Conservation (phyloP, 2,888 invertebrate genomes). For the Tetrapedia diversipes region DNA sequence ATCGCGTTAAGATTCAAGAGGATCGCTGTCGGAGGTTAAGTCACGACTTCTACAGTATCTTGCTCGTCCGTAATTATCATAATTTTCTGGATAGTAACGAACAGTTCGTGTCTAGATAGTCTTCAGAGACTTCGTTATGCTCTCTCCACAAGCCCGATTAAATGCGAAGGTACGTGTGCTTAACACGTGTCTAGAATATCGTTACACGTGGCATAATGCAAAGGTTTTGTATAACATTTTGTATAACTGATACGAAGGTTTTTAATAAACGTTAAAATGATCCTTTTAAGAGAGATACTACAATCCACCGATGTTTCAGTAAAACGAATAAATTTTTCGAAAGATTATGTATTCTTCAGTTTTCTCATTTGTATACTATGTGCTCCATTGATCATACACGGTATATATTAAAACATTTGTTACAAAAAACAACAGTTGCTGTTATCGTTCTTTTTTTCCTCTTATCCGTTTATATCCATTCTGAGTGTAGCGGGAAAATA, state of each 20-base stretch:
- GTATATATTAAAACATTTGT: too few relatives aligned
- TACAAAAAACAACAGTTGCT: too few relatives aligned
- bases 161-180: constrained; percentile 34
- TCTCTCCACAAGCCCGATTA: constrained; percentile 74
- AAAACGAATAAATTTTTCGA: too few relatives aligned
- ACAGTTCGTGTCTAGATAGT: constrained; percentile 45
- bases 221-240: not conserved
- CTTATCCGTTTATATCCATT: too few relatives aligned
- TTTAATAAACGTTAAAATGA: not conserved
- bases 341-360: too few relatives aligned
- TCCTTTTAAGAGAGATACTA: too few relatives aligned
- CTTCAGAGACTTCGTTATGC: constrained; percentile 72
- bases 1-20: not conserved
- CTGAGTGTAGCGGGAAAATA: too few relatives aligned
- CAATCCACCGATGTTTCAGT: too few relatives aligned
- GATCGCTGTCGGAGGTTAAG: not conserved
- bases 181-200: constrained; percentile 34
- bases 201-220: constrained; percentile 12
- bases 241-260: not conserved
- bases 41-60: constrained; percentile 22
- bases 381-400: too few relatives aligned
- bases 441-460: too few relatives aligned
- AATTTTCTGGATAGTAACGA: constrained; percentile 35
- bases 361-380: too few relatives aligned
- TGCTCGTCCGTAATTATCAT: constrained; percentile 26